phyloP scores from a whole-genome alignment of 2,888 invertebrate genomes.

The Synergus laeviventris region DNA sequence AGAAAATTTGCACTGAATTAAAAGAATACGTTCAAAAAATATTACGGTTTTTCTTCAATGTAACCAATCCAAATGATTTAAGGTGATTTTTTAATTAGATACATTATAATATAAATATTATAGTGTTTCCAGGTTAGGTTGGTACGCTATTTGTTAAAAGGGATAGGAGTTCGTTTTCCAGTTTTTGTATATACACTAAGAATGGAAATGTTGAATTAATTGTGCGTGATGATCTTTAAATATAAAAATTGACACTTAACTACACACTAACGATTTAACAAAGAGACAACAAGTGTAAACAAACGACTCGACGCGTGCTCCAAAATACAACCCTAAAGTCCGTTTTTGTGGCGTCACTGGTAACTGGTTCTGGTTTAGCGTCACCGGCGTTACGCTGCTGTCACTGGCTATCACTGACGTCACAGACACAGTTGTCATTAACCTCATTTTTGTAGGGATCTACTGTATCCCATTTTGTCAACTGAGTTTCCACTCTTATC shows the following conservation, averaged over 20 bases:
- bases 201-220: not conserved
- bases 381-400: too few species aligned
- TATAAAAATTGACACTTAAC: constrained; percentile 28
- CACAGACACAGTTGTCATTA: too few species aligned
- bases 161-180: not conserved
- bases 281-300: constrained; percentile 37
- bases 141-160: not conserved
- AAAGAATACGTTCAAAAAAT: not conserved
- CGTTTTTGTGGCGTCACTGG: too few species aligned
- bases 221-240: not conserved
- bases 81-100: not conserved
- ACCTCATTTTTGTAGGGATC: too few species aligned
- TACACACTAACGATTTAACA: constrained; percentile 28
- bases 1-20: not conserved
- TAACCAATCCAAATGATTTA: not conserved
- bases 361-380: too few species aligned
- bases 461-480: too few species aligned
- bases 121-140: constrained; percentile 12
- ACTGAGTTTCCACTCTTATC: too few species aligned
- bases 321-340: too few species aligned
- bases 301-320: constrained; percentile 8
- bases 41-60: not conserved
- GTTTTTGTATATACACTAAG: constrained; percentile 1
- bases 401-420: too few species aligned
- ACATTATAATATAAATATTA: not conserved